Evolutionary conservation across 2,113 vertebrate species (phyloP).

Genomic region (Piprites chloris): DNA sequence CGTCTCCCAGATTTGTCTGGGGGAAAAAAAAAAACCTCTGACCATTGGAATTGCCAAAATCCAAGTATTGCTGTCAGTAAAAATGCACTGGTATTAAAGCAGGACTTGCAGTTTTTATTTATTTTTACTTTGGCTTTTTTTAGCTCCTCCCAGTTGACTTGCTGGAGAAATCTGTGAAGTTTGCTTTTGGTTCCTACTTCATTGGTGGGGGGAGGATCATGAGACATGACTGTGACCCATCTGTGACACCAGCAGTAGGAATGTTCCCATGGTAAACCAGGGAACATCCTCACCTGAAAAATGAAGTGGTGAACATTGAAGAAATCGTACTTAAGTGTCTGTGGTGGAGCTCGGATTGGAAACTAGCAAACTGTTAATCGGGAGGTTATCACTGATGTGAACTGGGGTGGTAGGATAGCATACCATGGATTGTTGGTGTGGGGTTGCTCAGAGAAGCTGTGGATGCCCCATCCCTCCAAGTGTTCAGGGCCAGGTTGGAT

Average conservation of each 20-base stretch:
- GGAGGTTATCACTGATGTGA: not conserved
- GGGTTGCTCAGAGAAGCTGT: not conserved
- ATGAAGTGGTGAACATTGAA: not conserved
- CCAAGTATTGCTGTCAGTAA: not conserved
- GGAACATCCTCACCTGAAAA: not conserved
- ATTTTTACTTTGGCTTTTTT: not conserved
- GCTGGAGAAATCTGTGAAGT: not conserved
- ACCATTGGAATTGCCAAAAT: not conserved
- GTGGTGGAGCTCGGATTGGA: not conserved
- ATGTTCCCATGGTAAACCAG: not conserved
- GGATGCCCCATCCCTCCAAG: not conserved
- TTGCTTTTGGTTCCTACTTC: not conserved
- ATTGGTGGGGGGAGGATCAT: rapidly evolving
- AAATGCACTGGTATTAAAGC: not conserved
- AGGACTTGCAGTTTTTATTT: not conserved
- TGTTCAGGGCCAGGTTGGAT: not conserved
- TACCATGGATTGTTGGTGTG: too few relatives aligned
- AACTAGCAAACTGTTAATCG: not conserved
- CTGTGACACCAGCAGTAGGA: not conserved
- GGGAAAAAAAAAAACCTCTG: not conserved
- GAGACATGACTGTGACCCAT: not conserved
- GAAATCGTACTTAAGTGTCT: not conserved
- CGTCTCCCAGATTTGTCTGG: not conserved
- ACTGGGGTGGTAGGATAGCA: not conserved
- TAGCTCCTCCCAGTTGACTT: not conserved